Evolutionary conservation across 2,797 vertebrate genomes (phyloP).

Genomic region (Hafferia zeledoni): DNA sequence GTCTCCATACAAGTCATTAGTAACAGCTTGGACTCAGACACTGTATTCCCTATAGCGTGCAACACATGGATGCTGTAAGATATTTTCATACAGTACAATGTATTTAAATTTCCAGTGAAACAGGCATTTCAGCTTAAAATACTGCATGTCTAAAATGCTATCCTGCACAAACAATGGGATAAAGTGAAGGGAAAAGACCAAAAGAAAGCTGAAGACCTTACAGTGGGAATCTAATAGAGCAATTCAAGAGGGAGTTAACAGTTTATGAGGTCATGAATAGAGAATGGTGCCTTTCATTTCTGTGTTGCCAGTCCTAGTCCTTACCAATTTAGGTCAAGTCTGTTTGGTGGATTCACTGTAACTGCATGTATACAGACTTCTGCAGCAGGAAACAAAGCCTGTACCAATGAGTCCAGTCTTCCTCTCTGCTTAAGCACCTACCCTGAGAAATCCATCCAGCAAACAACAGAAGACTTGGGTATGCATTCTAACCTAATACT

Average conservation of each 20-base stretch:
- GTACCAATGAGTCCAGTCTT: background rate
- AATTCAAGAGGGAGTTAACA: background rate
- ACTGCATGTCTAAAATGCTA: background rate
- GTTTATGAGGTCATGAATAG: background rate
- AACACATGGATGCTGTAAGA: background rate
- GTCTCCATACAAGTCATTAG: constrained; percentile 11
- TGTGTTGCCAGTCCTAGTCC: background rate
- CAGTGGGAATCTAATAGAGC: background rate
- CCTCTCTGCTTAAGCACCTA: background rate
- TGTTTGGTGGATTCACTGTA: background rate
- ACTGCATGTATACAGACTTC: background rate
- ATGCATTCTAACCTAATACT: background rate
- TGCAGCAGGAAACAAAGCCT: background rate
- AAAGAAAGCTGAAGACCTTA: background rate
- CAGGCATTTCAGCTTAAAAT: background rate
- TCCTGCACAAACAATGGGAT: background rate
- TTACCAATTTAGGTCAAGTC: background rate
- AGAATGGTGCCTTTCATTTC: constrained; percentile 31
- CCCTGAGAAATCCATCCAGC: background rate
- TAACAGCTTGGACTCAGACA: background rate
- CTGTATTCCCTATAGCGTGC: background rate
- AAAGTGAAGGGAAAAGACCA: background rate
- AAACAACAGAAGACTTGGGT: background rate
- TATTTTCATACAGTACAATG: background rate
- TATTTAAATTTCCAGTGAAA: background rate